Percentiles rank a stretch among this genome's conserved stretches.
Conservation (phyloP, 2,888 invertebrate genomes). For the Dryadula phaetusa region DNA sequence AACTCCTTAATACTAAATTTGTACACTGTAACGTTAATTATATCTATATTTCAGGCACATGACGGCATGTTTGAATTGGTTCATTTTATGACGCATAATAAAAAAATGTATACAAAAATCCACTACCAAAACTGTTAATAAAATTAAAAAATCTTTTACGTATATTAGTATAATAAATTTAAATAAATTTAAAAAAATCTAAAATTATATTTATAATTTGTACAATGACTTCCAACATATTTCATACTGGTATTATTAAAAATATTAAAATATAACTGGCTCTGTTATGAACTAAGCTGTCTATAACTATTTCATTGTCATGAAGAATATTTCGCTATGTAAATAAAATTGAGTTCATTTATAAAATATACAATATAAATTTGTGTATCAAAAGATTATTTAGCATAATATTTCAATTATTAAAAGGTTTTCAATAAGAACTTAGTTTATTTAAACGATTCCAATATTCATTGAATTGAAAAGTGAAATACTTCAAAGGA, state of each 20-base stretch:
- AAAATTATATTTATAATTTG: conserved; percentile 14
- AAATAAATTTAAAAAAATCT: conserved; percentile 6
- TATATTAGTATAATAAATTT: conserved; percentile 1
- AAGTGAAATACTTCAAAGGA: too few relatives aligned
- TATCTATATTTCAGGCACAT: conserved; percentile 62
- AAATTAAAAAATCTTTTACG: neutral
- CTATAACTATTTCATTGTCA: conserved; percentile 20
- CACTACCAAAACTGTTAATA: neutral
- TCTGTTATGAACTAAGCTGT: conserved; percentile 9
- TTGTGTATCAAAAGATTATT: neutral
- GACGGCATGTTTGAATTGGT: conserved; percentile 59
- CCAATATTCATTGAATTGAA: too few relatives aligned
- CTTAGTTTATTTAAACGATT: too few relatives aligned
- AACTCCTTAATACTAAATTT: conserved; percentile 26
- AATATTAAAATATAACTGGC: conserved; percentile 18
- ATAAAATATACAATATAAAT: neutral
- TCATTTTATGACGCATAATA: conserved; percentile 5
- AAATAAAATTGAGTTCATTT: conserved; percentile 17
- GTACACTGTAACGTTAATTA: conserved; percentile 30
- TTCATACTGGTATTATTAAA: neutral
- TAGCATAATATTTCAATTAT: neutral
- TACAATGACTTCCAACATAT: conserved; percentile 11
- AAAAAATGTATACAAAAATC: conserved; percentile 2
- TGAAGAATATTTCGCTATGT: conserved; percentile 8
- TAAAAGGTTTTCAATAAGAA: neutral